These are phyloP conservation scores for Cryptocephalus primarius DNA, from an alignment of 2,888 invertebrate genomes.

Conservation along the genomic window DNA sequence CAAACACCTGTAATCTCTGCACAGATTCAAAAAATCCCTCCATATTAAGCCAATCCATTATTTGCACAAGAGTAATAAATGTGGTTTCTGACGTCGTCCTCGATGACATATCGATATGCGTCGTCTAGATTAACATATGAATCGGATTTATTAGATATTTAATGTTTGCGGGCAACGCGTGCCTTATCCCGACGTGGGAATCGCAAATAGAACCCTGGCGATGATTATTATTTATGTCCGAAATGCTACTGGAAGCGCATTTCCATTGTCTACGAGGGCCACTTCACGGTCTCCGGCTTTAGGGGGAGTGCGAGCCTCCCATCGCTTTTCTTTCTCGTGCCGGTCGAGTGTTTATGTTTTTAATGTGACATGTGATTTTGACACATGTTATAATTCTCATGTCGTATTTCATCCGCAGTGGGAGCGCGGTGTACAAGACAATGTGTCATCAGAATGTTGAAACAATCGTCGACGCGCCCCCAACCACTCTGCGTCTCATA, in stretches of 20 bases:
- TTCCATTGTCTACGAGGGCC: constrained; percentile 28
- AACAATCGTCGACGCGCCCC: too few species aligned
- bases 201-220: constrained; percentile 31
- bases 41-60: not conserved
- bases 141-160: constrained; percentile 39
- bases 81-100: not conserved
- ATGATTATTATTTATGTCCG: constrained; percentile 36
- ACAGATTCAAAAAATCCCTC: too few species aligned
- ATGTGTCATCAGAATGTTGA: too few species aligned
- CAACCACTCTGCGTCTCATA: too few species aligned
- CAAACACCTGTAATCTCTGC: too few species aligned
- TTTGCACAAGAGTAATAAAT: not conserved
- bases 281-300: constrained; percentile 16
- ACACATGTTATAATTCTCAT: constrained; percentile 23
- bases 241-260: constrained; percentile 22
- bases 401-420: too few species aligned
- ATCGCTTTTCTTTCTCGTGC: not conserved
- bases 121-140: constrained; percentile 34
- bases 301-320: constrained; percentile 5
- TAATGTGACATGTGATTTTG: constrained; percentile 34
- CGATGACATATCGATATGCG: constrained; percentile 32
- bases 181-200: constrained; percentile 34
- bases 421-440: too few species aligned
- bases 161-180: constrained; percentile 33
- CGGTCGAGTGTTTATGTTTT: constrained; percentile 29